Base-by-base conservation (phyloP, 2,888 invertebrate species). In the Ectemnius continuus region DNA sequence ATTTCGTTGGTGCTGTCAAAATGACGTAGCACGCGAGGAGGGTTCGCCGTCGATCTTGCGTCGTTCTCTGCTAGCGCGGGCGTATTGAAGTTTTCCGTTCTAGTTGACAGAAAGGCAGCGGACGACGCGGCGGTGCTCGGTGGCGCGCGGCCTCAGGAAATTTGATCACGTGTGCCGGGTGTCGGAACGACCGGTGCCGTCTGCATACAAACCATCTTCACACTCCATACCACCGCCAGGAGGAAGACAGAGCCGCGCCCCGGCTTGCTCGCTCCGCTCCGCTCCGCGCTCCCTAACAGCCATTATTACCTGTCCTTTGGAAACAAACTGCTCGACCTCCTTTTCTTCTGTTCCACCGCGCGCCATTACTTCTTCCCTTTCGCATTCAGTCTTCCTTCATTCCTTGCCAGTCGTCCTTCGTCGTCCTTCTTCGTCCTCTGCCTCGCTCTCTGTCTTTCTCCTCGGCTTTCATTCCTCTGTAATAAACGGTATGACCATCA, bases 141-240 rank as follows among this genome's bases (percentile, higher is more conserved):
- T 36, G 36, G 36, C 68, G 74, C 58, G 52, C 67, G 76, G 77
- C 80, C 77, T 84, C 79, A 80, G 84, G 84, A 81, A 87, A 87
- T 87, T 86, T 87, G 87, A 86, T 87, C 87, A 87, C 87, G 87
- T 82, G 85, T 87, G 82, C 77, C 81, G 85, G 86, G 86, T 86
- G 87, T 87, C 84, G 86, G 86, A 86, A 86, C 84, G 87, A 84
- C 78, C 82, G 78, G 69, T 80, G 84, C 82, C 76, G 87, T 87
- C 87, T 87, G 87, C 87, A 87, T 87, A 87, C 86, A 86, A 87
- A 87, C 82, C 82, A 75, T 78, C 76, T 71, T 76, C 72, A 73
- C 72, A 70, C 76, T 82, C 80, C 78, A 67, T 83, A 80, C 79
- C 66, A 65, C 28, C 47, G 36, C 1, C 1, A 1, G 8, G 11